Evolutionary conservation across 1,140 invertebrate genomes (phyloP), one percentile per base, ranked within the genome.

Genomic region (Wiebesia pumilae): DNA sequence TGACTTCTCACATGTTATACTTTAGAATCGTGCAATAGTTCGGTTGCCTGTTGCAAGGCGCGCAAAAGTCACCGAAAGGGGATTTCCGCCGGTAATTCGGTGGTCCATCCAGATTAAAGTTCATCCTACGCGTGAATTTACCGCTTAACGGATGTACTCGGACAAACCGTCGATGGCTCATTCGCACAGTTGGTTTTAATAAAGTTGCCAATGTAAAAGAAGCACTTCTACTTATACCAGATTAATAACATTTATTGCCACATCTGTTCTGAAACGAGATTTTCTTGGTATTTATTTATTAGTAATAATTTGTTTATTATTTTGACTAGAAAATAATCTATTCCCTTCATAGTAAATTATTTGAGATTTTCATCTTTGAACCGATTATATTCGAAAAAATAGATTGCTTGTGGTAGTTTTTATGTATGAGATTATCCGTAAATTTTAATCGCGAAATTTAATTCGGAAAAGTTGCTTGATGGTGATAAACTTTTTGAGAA

Each of bases 11-110:
- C 69, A 62, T 77, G 30, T 71, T 71, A 10, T 35, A 71, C 30
- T 86, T 62, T 81, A 86, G 67, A 86, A 77, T 82, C 54, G 38
- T 33, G 6, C 35, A 54, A 35, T 67, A 21, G 54, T 82, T 86
- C 58, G 85, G 85, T 86, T 86, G 80, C 80, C 71, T 58, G 33
- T 75, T n/a, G 65, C 71, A 81, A 85, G 84, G 84, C 78, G 84
- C 78, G 43, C 43, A 40, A 47, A 65, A 80, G 47, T 69, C 35
- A 54, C 71, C 35, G 62, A 79, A 51, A 77, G 65, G 77, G 62
- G 21, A 80, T 71, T 79, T 85, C 58, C 58, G 77, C 21, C 83
- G 54, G 35, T 84, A 77, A 77, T 84, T 83, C n/a, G 16, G 35
- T 38, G 80, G 38, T 81, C 38, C 71, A 35, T 35, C 65, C 40